Conservation (phyloP, 2,113 vertebrate species). For the Calidris pugnax region DNA sequence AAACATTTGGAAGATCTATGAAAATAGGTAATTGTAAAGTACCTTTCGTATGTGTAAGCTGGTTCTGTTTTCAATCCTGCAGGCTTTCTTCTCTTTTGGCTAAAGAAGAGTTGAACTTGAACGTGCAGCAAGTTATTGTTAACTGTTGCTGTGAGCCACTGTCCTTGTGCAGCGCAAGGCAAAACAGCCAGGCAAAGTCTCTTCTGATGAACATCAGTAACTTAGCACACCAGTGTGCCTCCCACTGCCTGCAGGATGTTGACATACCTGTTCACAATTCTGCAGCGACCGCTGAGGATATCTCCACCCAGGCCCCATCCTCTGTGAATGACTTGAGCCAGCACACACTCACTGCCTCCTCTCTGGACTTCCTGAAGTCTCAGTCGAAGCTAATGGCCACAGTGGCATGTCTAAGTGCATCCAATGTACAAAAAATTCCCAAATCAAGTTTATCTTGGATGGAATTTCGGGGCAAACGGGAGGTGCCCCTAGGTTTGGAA, state of each 20-base stretch:
- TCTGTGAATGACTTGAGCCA: slow-evolving; percentile 49
- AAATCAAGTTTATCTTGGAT: slow-evolving; percentile 85
- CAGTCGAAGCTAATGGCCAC: slow-evolving; percentile 82
- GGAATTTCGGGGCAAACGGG: slow-evolving; percentile 86
- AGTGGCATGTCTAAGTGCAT: slow-evolving; percentile 83
- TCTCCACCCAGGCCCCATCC: slow-evolving; percentile 22
- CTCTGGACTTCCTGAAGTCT: slow-evolving; percentile 89
- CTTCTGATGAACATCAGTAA: slow-evolving; percentile 70
- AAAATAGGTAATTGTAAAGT: neutral
- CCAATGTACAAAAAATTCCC: slow-evolving; percentile 64
- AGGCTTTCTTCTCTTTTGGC: slow-evolving; percentile 85
- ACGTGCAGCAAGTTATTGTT: slow-evolving; percentile 88
- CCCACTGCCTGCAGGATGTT: slow-evolving; percentile 68
- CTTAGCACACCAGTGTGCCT: slow-evolving; percentile 76
- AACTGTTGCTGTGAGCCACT: slow-evolving; percentile 88
- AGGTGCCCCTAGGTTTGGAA: slow-evolving; percentile 82
- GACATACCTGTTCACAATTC: slow-evolving; percentile 42
- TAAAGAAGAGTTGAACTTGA: slow-evolving; percentile 83
- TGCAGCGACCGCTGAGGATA: slow-evolving; percentile 21
- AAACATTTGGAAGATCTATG: neutral
- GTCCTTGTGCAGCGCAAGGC: slow-evolving; percentile 74
- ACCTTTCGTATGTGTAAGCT: neutral
- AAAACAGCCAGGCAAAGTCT: slow-evolving; percentile 60
- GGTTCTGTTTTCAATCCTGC: neutral
- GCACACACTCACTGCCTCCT: slow-evolving; percentile 85